phyloP scores from a whole-genome alignment of 2,888 invertebrate genomes.

The Odiellus spinosus region DNA sequence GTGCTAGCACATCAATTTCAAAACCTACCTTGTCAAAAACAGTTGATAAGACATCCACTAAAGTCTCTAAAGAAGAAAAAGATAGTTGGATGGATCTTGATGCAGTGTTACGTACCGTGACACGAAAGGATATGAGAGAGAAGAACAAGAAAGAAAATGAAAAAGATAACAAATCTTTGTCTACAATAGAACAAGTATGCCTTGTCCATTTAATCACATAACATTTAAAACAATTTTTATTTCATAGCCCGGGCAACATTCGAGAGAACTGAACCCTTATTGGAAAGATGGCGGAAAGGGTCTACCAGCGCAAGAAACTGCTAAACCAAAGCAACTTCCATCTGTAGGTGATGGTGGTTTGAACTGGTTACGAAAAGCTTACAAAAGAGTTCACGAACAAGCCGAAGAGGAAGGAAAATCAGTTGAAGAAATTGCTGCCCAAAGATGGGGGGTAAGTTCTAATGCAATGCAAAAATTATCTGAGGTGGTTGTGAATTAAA shows the following conservation, averaged over 20 bases:
- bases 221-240: background rate
- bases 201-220: background rate
- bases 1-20: background rate
- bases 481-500: background rate
- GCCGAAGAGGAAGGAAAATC: conserved; percentile 37
- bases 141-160: conserved; percentile 12
- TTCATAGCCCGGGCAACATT: conserved; percentile 48
- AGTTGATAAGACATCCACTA: background rate
- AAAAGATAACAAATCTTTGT: background rate
- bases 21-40: background rate
- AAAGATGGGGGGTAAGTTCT: conserved; percentile 40
- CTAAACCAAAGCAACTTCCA: background rate
- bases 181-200: too few species aligned
- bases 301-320: conserved; percentile 40
- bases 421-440: conserved; percentile 40
- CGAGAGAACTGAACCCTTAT: conserved; percentile 71
- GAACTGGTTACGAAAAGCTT: conserved; percentile 39
- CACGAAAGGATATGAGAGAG: conserved; percentile 25
- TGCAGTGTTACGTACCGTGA: conserved; percentile 33
- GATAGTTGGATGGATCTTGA: conserved; percentile 69
- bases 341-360: conserved; percentile 37
- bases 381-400: conserved; percentile 38
- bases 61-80: conserved; percentile 30
- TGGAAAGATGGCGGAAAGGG: conserved; percentile 82
- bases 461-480: background rate